A percentile compares a stretch with the other conserved stretches of the same genome.
Evolutionary conservation across 2,888 invertebrate species (phyloP).

Genomic region (Archips crataeganus): DNA sequence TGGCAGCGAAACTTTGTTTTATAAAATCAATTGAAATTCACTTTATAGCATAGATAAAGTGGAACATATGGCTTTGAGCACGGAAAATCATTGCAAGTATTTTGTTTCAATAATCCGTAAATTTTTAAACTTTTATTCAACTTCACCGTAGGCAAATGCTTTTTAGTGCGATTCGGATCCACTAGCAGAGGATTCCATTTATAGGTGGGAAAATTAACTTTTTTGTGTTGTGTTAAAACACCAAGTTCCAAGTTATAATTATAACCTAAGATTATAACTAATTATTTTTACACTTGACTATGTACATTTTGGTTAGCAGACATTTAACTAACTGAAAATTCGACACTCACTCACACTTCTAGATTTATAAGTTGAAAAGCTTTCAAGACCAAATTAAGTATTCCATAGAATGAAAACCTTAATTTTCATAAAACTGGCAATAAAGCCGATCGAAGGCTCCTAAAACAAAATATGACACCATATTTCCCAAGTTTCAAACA

Average conservation of each 20-base stretch:
- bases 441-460: constrained; percentile 11
- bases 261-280: too few relatives aligned
- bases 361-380: not conserved
- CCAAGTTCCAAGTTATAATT: too few relatives aligned
- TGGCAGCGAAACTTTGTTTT: constrained; percentile 38
- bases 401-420: not conserved
- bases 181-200: too few relatives aligned
- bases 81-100: not conserved
- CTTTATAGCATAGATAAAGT: constrained; percentile 16
- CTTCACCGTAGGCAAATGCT: too few relatives aligned
- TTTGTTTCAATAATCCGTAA: not conserved
- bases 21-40: constrained; percentile 11
- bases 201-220: too few relatives aligned
- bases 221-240: too few relatives aligned
- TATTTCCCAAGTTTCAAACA: constrained; percentile 65
- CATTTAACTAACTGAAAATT: not conserved
- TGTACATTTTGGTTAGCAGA: not conserved
- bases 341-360: too few relatives aligned
- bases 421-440: constrained; percentile 5
- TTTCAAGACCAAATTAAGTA: not conserved
- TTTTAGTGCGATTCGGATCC: too few relatives aligned
- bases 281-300: too few relatives aligned
- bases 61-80: not conserved
- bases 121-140: too few relatives aligned
- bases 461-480: constrained; percentile 54